phyloP scores from a whole-genome alignment of 2,797 vertebrate species.

The Hoplostethus atlanticus region DNA sequence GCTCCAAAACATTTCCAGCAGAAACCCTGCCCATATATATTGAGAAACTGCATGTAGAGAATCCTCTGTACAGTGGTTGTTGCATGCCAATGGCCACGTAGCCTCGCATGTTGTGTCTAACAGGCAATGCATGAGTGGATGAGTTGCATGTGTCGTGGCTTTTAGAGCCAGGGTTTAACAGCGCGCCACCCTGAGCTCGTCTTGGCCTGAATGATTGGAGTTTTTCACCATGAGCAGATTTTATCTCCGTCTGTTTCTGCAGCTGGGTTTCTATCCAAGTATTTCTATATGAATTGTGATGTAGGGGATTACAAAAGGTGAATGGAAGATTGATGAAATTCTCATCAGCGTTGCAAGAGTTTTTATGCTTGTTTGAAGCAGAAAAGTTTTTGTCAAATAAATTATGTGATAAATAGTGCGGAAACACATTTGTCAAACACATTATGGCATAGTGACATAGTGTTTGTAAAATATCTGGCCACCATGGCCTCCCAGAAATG shows the following conservation, averaged over 20 bases:
- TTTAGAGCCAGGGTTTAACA: constrained; percentile 44
- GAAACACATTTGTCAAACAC: constrained; percentile 11
- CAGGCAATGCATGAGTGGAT: constrained; percentile 52
- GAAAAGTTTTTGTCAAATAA: no score
- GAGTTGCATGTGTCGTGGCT: constrained; percentile 48
- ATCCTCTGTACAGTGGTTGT: constrained; percentile 11
- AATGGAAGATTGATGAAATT: no score
- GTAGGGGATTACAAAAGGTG: no score
- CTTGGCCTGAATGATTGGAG: constrained; percentile 31
- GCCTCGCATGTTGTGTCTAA: constrained; percentile 57
- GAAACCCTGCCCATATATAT: no score
- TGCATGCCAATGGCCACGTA: constrained; percentile 35
- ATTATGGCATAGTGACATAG: neutral
- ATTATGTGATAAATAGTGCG: neutral
- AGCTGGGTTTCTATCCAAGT: neutral
- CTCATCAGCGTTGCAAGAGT: no score
- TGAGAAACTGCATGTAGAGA: neutral
- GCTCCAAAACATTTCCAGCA: neutral
- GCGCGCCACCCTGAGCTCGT: constrained; percentile 26
- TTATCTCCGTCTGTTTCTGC: neutral
- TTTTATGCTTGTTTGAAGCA: no score
- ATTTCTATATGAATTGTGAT: neutral
- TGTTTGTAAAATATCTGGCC: neutral
- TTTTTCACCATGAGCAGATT: neutral
- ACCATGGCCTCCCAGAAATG: neutral